Evolutionary conservation across 2,888 invertebrate genomes (phyloP).

Genomic region (Limnephilus marmoratus): DNA sequence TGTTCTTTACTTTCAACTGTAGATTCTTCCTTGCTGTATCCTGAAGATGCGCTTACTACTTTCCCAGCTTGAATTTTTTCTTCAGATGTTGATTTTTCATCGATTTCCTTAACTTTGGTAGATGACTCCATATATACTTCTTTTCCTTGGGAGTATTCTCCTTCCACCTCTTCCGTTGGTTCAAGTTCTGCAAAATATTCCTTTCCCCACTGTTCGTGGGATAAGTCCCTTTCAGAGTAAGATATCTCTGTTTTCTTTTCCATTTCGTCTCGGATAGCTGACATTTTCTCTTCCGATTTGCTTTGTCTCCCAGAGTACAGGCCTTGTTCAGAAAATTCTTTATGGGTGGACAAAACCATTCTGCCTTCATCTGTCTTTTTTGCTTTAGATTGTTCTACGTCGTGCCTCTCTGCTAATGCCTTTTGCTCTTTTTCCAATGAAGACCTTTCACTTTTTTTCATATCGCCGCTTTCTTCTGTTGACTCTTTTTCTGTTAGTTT

Average conservation of each 20-base stretch:
- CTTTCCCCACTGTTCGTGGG: slow-evolving; percentile 77
- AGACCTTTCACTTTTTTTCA: slow-evolving; percentile 76
- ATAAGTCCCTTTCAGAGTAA: slow-evolving; percentile 76
- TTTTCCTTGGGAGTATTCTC: slow-evolving; percentile 71
- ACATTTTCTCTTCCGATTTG: slow-evolving; percentile 77
- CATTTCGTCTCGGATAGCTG: slow-evolving; percentile 75
- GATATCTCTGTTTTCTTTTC: slow-evolving; percentile 76
- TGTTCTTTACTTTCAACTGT: slow-evolving; percentile 76
- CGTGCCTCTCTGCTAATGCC: slow-evolving; percentile 74
- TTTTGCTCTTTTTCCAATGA: slow-evolving; percentile 77
- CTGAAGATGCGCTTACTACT: slow-evolving; percentile 74
- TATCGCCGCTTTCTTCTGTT: slow-evolving; percentile 73
- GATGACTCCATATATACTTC: slow-evolving; percentile 74
- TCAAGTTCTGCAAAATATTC: slow-evolving; percentile 77
- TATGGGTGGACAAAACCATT: slow-evolving; percentile 53
- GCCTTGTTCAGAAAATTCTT: slow-evolving; percentile 67
- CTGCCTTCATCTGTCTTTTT: slow-evolving; percentile 66
- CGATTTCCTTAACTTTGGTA: slow-evolving; percentile 74
- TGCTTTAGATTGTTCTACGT: slow-evolving; percentile 75
- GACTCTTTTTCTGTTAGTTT: slow-evolving; percentile 75
- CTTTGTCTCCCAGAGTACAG: slow-evolving; percentile 66
- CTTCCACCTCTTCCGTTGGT: slow-evolving; percentile 73
- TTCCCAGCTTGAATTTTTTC: slow-evolving; percentile 76
- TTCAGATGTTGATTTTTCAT: slow-evolving; percentile 73
- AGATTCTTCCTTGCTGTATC: slow-evolving; percentile 75